Evolutionary conservation across 2,113 vertebrate genomes (phyloP), one percentile per base, ranked within the genome.

Genomic region (Sclerurus mexicanus): DNA sequence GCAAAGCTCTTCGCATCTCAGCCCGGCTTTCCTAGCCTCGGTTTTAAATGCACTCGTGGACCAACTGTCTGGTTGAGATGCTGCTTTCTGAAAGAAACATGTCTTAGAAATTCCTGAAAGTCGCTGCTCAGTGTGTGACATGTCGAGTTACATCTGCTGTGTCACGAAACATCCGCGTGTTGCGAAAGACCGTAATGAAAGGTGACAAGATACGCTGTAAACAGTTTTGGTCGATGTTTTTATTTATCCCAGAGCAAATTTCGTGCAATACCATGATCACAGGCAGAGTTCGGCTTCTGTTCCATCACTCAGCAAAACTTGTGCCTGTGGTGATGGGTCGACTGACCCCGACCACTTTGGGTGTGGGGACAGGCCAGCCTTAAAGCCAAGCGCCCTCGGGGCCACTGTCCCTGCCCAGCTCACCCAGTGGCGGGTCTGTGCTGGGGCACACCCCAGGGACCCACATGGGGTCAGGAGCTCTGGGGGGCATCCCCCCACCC

Each of bases 101-200:
- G 78, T 86, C 69, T 50, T 11, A 73, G 75, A 84, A 64, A 81
- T 86, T 89, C 86, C 85, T 94, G 87, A 63, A 92, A 95, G 87
- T 91, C 2, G 1, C 87, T 92, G 82, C 92, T 96, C 87, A 13
- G 74, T 68, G 78, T 94, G 47, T 92, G 92, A 85, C 93, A 95
- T 28, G 92, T 94, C 94, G 87, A n/a, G 68, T 95, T 96, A 76
- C 79, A 95, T 93, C 95, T 96, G 94, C 91, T 90, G 76, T 96
- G 95, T 87, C 94, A 96, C 10, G 27, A 92, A 90, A 49, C 69
- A 93, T 87, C 72, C 58, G 55, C 1, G 11, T 79, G 66, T 83
- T 94, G 60, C 16, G 1, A 40, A 76, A 81, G 69, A 66, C 55
- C 14, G 0, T 86, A 94, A 90, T 87, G 90, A 69, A 82, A 95